Evolutionary conservation across 1,140 invertebrate species (phyloP).

Genomic region (Drosophila yakuba): DNA sequence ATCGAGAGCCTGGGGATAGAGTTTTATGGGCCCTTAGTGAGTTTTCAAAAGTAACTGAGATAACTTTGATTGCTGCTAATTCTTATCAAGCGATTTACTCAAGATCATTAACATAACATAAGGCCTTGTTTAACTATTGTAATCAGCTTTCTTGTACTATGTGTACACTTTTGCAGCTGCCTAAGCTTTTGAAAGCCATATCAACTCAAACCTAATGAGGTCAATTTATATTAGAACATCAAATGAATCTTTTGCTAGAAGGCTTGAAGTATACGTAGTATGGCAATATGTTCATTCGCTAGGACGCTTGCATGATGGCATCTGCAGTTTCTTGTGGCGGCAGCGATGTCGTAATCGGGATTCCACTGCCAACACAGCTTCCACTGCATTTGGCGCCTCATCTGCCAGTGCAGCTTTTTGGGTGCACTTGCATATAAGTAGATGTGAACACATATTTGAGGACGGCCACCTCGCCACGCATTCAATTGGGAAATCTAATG

Average conservation of each 20-base stretch:
- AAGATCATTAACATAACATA: background rate
- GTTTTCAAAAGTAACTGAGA: background rate
- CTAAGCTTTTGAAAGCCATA: too few relatives aligned
- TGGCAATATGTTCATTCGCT: too few relatives aligned
- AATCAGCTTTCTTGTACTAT: background rate
- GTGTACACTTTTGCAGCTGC: background rate
- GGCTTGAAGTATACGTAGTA: too few relatives aligned
- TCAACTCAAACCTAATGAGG: too few relatives aligned
- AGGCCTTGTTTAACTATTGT: background rate
- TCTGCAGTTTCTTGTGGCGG: background rate
- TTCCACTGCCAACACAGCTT: background rate
- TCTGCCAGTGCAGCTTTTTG: constrained; percentile 15
- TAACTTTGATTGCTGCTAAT: background rate
- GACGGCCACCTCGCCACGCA: constrained; percentile 53
- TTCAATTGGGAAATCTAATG: constrained; percentile 62
- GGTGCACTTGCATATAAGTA: constrained; percentile 19
- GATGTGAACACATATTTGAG: background rate
- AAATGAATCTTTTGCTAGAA: too few relatives aligned
- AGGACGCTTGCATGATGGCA: background rate
- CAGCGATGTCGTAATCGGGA: constrained; percentile 26
- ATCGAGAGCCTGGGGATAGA: background rate
- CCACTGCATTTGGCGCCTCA: constrained; percentile 11
- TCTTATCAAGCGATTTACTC: constrained; percentile 14
- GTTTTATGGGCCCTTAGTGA: background rate
- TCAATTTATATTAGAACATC: too few relatives aligned